phyloP scores from a whole-genome alignment of 2,797 vertebrate species.

The Halcyon leucocephala region DNA sequence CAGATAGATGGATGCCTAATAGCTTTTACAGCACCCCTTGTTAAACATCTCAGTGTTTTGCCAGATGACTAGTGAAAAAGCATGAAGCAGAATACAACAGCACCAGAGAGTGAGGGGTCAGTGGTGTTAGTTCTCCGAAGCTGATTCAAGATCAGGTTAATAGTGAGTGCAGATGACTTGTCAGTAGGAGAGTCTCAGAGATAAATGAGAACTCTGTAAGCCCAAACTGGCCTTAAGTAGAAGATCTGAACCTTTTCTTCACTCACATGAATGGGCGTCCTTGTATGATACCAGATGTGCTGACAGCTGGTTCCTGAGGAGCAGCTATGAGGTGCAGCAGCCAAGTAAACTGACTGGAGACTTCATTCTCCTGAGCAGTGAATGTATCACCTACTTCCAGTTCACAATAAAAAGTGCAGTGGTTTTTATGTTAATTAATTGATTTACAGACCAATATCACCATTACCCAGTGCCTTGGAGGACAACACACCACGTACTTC shows the following conservation, averaged over 20 bases:
- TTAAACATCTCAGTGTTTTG: not conserved
- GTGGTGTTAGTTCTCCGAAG: accelerated
- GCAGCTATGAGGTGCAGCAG: not conserved
- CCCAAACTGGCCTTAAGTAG: not conserved
- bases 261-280: not conserved
- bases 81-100: not conserved
- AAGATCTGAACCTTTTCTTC: not conserved
- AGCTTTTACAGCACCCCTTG: not conserved
- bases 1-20: not conserved
- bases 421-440: not conserved
- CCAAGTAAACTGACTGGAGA: not conserved
- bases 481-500: not conserved
- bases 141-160: not conserved
- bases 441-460: not conserved
- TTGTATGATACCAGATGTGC: accelerated
- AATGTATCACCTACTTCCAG: not conserved
- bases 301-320: not conserved
- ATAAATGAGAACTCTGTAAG: not conserved
- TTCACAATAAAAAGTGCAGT: not conserved
- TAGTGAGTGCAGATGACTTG: not conserved
- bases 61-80: not conserved
- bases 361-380: not conserved
- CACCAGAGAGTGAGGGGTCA: not conserved
- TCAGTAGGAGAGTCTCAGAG: not conserved
- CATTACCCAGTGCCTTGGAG: not conserved